A percentile compares a stretch with the other conserved stretches of the same genome.
These are phyloP conservation scores for Orchestia grillus DNA, from an alignment of 1,140 invertebrate species.

Conservation along the genomic window DNA sequence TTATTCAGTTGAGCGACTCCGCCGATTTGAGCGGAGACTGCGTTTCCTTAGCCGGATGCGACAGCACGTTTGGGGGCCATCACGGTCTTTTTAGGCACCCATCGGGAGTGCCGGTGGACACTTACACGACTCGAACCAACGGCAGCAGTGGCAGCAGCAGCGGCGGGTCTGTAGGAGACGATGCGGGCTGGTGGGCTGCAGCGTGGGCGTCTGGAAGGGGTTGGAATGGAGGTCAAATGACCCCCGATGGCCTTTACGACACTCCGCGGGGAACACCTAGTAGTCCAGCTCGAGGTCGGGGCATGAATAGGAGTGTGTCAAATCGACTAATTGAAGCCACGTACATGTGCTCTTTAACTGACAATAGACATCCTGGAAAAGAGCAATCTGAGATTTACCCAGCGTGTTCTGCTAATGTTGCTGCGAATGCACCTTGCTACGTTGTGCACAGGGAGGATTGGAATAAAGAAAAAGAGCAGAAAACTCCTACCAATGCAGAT, in stretches of 20 bases:
- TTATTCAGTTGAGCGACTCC: conserved; percentile 54
- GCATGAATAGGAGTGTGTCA: conserved; percentile 58
- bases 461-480: conserved; percentile 13
- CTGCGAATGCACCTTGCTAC: conserved; percentile 38
- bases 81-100: conserved; percentile 59
- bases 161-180: conserved; percentile 56
- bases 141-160: conserved; percentile 58
- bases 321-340: conserved; percentile 58
- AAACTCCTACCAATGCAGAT: conserved; percentile 41
- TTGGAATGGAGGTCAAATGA: conserved; percentile 58
- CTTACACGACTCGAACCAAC: conserved; percentile 59
- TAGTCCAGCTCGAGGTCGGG: conserved; percentile 46
- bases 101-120: conserved; percentile 58
- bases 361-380: conserved; percentile 57
- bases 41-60: conserved; percentile 63
- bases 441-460: conserved; percentile 14
- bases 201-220: conserved; percentile 61
- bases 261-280: conserved; percentile 51
- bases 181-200: conserved; percentile 53
- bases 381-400: conserved; percentile 57
- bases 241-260: conserved; percentile 58
- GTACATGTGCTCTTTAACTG: conserved; percentile 48
- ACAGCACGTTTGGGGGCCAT: conserved; percentile 60
- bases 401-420: conserved; percentile 34
- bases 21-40: conserved; percentile 62